Conservation (phyloP, 2,113 vertebrate genomes). For the Pseudorectes ferrugineus region DNA sequence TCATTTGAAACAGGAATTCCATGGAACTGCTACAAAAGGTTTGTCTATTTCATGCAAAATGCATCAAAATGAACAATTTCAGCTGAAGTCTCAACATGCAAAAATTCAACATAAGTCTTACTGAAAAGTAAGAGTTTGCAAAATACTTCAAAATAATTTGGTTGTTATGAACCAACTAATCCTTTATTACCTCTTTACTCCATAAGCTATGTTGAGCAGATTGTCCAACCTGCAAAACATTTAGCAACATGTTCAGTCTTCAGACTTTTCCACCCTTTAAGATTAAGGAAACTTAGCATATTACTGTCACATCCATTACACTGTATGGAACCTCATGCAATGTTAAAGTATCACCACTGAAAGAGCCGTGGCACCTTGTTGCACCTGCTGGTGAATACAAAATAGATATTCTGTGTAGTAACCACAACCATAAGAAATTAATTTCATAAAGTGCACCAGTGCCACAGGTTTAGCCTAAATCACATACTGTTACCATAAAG, state of each 20-base stretch:
- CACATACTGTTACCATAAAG: background rate
- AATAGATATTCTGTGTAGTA: background rate
- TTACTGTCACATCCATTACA: slow-evolving; percentile 1
- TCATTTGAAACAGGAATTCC: background rate
- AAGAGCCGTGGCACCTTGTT: background rate
- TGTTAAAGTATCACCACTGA: background rate
- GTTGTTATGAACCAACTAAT: slow-evolving; percentile 37
- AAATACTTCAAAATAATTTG: slow-evolving; percentile 26
- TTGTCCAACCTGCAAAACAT: slow-evolving; percentile 94
- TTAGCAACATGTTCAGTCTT: slow-evolving; percentile 75
- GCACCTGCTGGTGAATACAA: background rate
- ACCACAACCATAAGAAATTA: background rate
- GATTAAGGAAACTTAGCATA: background rate
- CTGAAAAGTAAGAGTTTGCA: background rate
- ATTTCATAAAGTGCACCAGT: background rate
- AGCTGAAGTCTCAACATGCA: slow-evolving; percentile 51
- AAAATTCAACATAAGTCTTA: slow-evolving; percentile 50
- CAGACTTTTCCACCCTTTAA: background rate
- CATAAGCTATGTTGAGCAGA: slow-evolving; percentile 98
- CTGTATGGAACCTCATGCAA: background rate
- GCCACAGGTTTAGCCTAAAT: background rate
- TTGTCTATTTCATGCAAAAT: slow-evolving; percentile 6
- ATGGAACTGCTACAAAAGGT: background rate
- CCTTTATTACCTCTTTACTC: slow-evolving; percentile 95
- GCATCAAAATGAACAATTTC: background rate